phyloP scores from a whole-genome alignment of 1,140 invertebrate species.

The Oedothorax gibbosus region DNA sequence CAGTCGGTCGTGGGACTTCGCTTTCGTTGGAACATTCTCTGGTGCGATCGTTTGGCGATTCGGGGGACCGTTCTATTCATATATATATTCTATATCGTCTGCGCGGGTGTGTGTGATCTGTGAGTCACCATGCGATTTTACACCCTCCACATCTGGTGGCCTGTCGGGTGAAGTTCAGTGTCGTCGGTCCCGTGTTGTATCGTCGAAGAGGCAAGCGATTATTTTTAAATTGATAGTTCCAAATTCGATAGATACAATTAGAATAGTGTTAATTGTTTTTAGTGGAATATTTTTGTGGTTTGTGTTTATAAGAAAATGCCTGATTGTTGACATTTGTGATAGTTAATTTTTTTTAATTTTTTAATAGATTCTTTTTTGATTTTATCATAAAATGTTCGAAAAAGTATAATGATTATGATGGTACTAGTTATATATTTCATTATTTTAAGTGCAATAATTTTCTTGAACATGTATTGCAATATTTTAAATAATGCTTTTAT shows the following conservation, averaged over 20 bases:
- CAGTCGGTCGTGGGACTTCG: conserved; percentile 40
- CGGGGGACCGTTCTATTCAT: conserved; percentile 1
- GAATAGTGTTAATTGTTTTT: neutral
- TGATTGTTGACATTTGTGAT: neutral
- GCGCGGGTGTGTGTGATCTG: conserved; percentile 18
- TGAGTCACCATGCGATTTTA: conserved; percentile 51
- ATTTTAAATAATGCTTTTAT: neutral
- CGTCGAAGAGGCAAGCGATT: conserved; percentile 30
- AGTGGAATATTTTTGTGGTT: neutral
- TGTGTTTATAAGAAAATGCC: neutral
- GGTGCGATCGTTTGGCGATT: neutral
- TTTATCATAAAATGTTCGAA: neutral
- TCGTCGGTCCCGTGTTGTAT: neutral
- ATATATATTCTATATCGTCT: conserved; percentile 10
- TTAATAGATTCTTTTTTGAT: neutral
- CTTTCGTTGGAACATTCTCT: neutral
- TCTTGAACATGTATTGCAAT: neutral
- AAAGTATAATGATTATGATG: too few species aligned
- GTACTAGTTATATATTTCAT: too few species aligned
- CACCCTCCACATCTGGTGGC: conserved; percentile 36
- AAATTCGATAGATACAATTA: neutral
- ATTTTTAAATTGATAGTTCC: neutral
- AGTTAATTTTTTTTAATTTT: neutral
- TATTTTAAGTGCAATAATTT: too few species aligned
- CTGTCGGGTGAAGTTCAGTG: conserved; percentile 19